Conservation (phyloP, 2,113 vertebrate genomes). For the Neodon shergylaensis region DNA sequence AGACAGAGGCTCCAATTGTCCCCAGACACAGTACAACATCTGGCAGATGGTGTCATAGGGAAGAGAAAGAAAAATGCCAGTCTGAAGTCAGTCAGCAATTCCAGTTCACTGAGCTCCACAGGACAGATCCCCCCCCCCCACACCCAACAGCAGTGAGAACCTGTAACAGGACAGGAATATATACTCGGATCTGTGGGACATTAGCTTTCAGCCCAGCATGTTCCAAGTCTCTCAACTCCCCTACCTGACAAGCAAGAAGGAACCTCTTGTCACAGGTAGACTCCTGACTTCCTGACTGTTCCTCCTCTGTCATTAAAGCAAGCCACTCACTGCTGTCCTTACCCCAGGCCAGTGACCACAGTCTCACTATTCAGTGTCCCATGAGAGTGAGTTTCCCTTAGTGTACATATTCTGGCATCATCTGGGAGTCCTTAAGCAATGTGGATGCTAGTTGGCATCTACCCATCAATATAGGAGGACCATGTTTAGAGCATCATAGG, state of each 20-base stretch:
- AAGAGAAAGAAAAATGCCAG: neutral
- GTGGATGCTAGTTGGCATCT: neutral
- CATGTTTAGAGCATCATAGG: neutral
- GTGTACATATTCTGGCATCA: neutral
- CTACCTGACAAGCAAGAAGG: neutral
- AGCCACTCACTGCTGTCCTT: neutral
- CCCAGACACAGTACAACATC: neutral
- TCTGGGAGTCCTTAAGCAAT: neutral
- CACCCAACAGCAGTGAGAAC: no score
- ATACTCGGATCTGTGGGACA: neutral
- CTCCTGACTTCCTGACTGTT: neutral
- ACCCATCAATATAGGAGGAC: neutral
- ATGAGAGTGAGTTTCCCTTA: neutral
- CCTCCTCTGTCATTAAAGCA: neutral
- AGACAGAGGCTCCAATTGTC: neutral
- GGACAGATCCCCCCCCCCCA: neutral
- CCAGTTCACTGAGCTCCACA: neutral
- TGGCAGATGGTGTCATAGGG: neutral
- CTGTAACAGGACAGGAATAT: neutral
- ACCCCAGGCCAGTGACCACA: constrained; percentile 12
- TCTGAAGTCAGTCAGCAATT: neutral
- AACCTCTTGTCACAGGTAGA: neutral
- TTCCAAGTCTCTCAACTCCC: neutral
- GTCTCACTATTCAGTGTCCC: neutral
- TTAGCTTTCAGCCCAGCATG: neutral